Evolutionary conservation across 2,113 vertebrate species (phyloP), one percentile per base, ranked within the genome.

Genomic region (Nematolebias whitei): DNA sequence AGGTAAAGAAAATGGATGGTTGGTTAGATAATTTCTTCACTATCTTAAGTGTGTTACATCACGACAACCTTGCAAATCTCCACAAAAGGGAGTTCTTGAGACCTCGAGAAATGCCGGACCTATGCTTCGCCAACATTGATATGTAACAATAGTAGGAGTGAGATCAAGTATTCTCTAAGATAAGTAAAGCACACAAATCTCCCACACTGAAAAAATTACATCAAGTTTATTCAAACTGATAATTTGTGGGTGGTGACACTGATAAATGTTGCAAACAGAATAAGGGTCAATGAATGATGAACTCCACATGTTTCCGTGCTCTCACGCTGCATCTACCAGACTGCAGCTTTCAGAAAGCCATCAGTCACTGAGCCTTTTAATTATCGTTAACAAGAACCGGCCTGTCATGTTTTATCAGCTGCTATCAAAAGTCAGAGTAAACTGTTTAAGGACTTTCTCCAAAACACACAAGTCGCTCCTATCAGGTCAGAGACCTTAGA

Each of bases 221-320:
- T 10, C 4, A 39, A 29, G 58, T 5, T 51, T 1, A 63, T 5
- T 35, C 18, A 55, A 44, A 29, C 43, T 55, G 13, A 57, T 68
- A 15, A 63, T 57, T 7, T 15, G 12, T 35, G 24, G 23, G 53
- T 40, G 51, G 44, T 41, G 41, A 12, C 15, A 32, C 29, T 24
- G 18, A 43, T 20, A 44, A 45, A 64, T 68, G 26, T 57, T 38
- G 40, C 57, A 60, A 69, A 32, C 39, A 19, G 29, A 26, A 47
- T 43, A 58, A 53, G 65, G 43, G 15, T 54, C 19, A 20, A 38
- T 51, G 43, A 18, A 43, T n/a, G 4, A 57, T 48, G 7, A 63
- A 40, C 47, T 70, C 49, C 26, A 44, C 43, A 64, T 70, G 11
- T 35, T 39, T 50, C 14, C 78, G 68, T 82, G 74, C 78, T 73